Evolutionary conservation across 1,140 invertebrate species (phyloP).

Genomic region (Camponotus vicinus): DNA sequence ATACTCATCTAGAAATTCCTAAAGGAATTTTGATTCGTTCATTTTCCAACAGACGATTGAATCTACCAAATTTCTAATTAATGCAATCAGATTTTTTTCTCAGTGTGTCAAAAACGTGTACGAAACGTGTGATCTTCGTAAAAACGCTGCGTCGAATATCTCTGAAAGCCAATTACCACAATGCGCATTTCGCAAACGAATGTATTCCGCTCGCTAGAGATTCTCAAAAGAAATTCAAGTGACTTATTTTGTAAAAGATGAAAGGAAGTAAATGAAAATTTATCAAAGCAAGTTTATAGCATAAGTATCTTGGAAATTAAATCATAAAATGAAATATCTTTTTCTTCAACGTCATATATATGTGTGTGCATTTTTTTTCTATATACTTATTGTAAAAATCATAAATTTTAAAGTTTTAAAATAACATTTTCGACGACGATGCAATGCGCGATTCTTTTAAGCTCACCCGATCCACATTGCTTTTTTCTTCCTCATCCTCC

Average conservation of each 20-base stretch:
- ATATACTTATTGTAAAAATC: neutral
- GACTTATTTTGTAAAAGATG: neutral
- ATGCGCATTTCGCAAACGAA: neutral
- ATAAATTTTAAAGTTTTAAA: neutral
- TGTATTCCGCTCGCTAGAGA: neutral
- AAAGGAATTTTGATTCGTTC: too few relatives aligned
- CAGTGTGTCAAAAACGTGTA: neutral
- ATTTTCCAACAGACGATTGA: too few relatives aligned
- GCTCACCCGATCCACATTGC: neutral
- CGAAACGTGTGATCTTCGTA: neutral
- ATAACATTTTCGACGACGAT: neutral
- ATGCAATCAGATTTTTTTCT: too few relatives aligned
- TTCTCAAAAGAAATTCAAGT: neutral
- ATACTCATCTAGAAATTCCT: too few relatives aligned
- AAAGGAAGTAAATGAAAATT: neutral
- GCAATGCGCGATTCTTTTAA: neutral
- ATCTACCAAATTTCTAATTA: too few relatives aligned
- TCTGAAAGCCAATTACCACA: neutral
- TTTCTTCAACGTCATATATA: neutral
- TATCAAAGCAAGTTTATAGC: neutral
- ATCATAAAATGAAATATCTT: neutral
- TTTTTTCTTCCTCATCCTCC: conserved; percentile 13
- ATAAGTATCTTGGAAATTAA: neutral
- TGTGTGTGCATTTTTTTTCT: neutral
- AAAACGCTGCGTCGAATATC: conserved; percentile 10